Evolutionary conservation across 1,140 invertebrate species (phyloP), one percentile per base, ranked within the genome.

Genomic region (Drosophila subobscura): DNA sequence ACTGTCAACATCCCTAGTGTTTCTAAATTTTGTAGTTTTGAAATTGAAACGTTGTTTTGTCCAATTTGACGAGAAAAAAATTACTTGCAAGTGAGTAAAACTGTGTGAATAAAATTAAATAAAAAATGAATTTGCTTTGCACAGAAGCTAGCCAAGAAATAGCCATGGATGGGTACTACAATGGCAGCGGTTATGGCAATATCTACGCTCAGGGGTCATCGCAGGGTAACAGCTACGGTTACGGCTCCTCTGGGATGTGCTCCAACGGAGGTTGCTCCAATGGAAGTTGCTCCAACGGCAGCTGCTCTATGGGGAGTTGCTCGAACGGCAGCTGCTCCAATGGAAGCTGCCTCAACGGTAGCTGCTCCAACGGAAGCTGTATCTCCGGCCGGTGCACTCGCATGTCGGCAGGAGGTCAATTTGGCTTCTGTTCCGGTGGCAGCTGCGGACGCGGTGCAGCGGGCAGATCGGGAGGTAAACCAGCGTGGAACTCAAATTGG

Each of bases 101-200:
- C 4, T 12, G 1, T 37, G 10, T 33, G 10, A 12, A 27, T 27
- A 37, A 4, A 37, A 4, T 1, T 20, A 37, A 12, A 12, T 4
- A 12, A 37, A 37, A 37, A 33, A 33, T 0, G 6, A 7, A 8
- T 37, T 4, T 2, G 10, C 4, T 37, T 33, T 4, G 3, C 10
- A 20, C 1, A 12, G 33, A 37, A 37, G 8, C 1, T 3, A 33
- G 1, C 29, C 3, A 33, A 10, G 3, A 33, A 10, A 33, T 16
- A 10, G 66, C 5, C 12, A 81, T 81, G 79, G 53, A 81, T 41
- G 79, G 78, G 2, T 51, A 8, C 12, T 49, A 56, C 14, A 16
- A 46, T 3, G 64, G 52, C 41, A 54, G 22, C 44, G 8, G 49
- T 27, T 16, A 37, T 16, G 33, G 44, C 8, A 41, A 41, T 14